phyloP scores from a whole-genome alignment of 2,113 vertebrate species.

The Clarias macrocephalus region DNA sequence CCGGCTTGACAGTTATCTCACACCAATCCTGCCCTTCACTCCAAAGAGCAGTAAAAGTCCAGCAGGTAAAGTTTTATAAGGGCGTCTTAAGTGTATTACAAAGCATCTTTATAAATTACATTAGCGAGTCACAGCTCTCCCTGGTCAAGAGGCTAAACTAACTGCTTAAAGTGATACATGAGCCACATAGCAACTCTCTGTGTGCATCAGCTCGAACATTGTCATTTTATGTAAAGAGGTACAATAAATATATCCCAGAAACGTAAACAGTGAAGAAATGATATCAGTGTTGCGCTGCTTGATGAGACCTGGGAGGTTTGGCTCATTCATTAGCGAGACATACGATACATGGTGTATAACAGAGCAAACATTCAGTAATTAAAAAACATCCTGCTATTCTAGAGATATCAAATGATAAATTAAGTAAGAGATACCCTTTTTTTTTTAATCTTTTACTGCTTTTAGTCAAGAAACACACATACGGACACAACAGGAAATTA shows the following conservation, averaged over 20 bases:
- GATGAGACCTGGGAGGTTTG: not conserved
- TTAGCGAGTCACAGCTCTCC: slow-evolving; percentile 57
- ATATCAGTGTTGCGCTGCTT: not conserved
- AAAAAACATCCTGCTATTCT: not conserved
- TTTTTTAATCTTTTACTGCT: not conserved
- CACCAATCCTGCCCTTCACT: slow-evolving; percentile 35
- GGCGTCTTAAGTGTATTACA: slow-evolving; percentile 59
- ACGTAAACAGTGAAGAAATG: not conserved
- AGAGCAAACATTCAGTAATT: slow-evolving; percentile 3
- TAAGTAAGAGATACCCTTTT: not conserved
- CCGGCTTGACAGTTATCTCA: slow-evolving; percentile 54
- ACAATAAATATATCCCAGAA: not conserved
- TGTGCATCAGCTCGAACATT: not conserved
- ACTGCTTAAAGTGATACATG: slow-evolving; percentile 11
- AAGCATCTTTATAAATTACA: slow-evolving; percentile 54
- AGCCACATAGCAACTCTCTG: not conserved
- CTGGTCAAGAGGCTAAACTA: slow-evolving; percentile 22
- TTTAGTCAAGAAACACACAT: not conserved
- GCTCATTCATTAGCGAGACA: not conserved
- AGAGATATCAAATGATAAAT: not conserved
- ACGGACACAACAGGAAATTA: not conserved
- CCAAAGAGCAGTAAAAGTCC: slow-evolving; percentile 52
- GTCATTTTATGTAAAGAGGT: not conserved
- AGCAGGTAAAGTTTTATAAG: slow-evolving; percentile 53
- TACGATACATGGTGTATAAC: not conserved